These are phyloP conservation scores for Holocentrus rufus DNA, from an alignment of 2,797 vertebrate genomes.

Conservation along the genomic window DNA sequence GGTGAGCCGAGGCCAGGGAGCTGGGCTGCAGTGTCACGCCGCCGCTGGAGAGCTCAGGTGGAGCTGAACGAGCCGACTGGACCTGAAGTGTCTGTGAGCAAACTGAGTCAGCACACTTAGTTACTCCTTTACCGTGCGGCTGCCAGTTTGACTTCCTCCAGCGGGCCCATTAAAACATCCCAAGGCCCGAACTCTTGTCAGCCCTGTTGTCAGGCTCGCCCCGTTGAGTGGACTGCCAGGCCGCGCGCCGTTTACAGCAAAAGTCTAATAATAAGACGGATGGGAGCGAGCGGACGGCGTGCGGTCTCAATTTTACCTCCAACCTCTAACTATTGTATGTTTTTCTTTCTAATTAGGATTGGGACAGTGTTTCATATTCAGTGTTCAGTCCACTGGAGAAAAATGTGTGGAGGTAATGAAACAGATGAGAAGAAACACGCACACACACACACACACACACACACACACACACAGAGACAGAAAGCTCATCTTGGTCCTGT, in stretches of 20 bases:
- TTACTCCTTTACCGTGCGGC: constrained; percentile 10
- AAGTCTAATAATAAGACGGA: neutral
- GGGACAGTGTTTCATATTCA: too few relatives aligned
- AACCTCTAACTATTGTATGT: too few relatives aligned
- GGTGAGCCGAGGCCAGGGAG: neutral
- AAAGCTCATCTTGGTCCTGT: too few relatives aligned
- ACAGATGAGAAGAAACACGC: too few relatives aligned
- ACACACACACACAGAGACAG: too few relatives aligned
- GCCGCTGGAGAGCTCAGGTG: constrained; percentile 1
- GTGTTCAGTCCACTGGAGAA: too few relatives aligned
- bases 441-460: too few relatives aligned
- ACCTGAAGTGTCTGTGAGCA: constrained; percentile 13
- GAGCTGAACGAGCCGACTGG: neutral
- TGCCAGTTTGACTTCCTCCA: constrained; percentile 32
- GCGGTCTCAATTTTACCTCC: too few relatives aligned
- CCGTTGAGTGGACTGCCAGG: neutral
- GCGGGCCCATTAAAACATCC: constrained; percentile 21
- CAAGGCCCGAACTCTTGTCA: constrained; percentile 6
- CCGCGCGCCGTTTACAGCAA: constrained; percentile 2
- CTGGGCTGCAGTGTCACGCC: neutral
- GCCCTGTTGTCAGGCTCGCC: constrained; percentile 18
- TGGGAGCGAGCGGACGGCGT: too few relatives aligned
- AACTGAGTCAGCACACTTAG: neutral
- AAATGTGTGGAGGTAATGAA: too few relatives aligned
- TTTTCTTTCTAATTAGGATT: too few relatives aligned